A percentile compares a stretch with the other conserved stretches of the same genome.
Evolutionary conservation across 2,888 invertebrate genomes (phyloP).

Genomic region (Rhorus exstirpatorius): DNA sequence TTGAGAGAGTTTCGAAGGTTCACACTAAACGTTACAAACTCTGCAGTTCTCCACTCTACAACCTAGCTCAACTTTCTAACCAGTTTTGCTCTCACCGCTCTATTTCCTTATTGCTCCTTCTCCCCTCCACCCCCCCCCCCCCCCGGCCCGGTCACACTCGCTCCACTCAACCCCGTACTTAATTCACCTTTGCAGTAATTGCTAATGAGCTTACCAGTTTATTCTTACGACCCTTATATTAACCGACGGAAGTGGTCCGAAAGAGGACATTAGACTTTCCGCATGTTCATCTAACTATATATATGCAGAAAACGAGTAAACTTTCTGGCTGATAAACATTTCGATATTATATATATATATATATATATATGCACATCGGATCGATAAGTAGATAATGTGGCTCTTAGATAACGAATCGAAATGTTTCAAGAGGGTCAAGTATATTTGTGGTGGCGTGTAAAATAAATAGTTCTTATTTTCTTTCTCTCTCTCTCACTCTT

Average conservation of each 20-base stretch:
- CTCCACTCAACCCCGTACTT: no score
- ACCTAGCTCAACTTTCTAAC: no score
- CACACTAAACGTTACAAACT: conserved; percentile 40
- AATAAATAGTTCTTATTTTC: conserved; percentile 40
- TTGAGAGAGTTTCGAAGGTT: conserved; percentile 56
- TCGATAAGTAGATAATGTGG: not conserved
- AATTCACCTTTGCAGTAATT: conserved; percentile 57
- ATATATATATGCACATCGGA: not conserved
- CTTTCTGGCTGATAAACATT: no score
- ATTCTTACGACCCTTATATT: conserved; percentile 55
- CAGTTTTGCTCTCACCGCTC: no score
- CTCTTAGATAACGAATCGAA: not conserved
- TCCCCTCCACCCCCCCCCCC: conserved; percentile 2
- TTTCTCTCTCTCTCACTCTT: conserved; percentile 10
- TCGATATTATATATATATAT: no score
- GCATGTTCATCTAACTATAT: not conserved
- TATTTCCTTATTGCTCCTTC: not conserved
- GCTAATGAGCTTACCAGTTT: conserved; percentile 61
- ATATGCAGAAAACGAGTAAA: no score
- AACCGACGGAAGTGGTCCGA: conserved; percentile 32
- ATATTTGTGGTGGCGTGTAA: conserved; percentile 1
- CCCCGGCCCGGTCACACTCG: no score
- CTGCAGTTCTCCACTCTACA: no score
- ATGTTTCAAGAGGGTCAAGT: not conserved
- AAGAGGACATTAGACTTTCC: conserved; percentile 9